Evolutionary conservation across 2,797 vertebrate species (phyloP).

Genomic region (Acomys russatus): DNA sequence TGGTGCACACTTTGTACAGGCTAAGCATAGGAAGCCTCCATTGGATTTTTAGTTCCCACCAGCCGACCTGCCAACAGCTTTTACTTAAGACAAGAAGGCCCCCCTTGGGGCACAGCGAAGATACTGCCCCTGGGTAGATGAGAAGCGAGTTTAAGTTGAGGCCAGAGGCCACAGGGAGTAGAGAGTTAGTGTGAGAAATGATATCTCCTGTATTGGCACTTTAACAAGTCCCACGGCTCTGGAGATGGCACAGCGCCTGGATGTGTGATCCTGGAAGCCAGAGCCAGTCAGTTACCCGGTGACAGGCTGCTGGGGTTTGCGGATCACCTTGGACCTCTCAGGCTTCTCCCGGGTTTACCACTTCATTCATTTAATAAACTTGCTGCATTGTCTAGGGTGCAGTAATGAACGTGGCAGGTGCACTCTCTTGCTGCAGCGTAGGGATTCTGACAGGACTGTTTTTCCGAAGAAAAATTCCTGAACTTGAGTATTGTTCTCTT

Average conservation of each 20-base stretch:
- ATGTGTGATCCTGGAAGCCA: background rate
- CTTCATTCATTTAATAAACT: background rate
- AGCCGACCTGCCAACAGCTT: background rate
- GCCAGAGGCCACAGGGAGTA: background rate
- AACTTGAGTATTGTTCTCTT: background rate
- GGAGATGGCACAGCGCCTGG: background rate
- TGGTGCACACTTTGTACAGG: background rate
- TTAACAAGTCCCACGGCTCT: background rate
- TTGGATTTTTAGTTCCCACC: conserved; percentile 25
- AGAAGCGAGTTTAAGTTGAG: background rate
- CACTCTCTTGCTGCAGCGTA: background rate
- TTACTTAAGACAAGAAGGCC: background rate
- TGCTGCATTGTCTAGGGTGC: background rate
- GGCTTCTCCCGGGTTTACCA: background rate
- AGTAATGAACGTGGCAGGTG: background rate
- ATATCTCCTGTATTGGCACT: background rate
- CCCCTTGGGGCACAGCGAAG: background rate
- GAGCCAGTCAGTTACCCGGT: background rate
- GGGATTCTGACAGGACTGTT: background rate
- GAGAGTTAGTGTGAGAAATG: background rate
- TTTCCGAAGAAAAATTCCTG: background rate
- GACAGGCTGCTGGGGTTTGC: background rate
- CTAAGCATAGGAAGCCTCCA: background rate
- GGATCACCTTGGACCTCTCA: background rate
- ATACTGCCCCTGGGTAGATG: background rate